Conservation (phyloP, 2,797 vertebrate genomes). For the Rhodeus uyekii region DNA sequence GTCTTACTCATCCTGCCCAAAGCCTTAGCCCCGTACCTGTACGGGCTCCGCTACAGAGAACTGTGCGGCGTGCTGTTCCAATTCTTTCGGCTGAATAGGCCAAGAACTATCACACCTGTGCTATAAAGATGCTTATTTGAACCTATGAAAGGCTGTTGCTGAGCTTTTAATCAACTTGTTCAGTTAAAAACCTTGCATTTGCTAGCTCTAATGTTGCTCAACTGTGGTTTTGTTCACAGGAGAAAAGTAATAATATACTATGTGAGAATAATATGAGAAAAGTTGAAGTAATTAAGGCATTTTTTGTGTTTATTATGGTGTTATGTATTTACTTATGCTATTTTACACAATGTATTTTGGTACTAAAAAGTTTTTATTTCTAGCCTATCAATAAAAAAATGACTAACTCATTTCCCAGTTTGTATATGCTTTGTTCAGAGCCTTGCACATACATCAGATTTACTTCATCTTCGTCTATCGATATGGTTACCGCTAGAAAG, state of each 20-base stretch:
- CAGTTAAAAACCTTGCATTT: background rate
- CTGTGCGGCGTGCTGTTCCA: conserved; percentile 70
- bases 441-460: background rate
- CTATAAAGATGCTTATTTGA: conserved; percentile 44
- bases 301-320: background rate
- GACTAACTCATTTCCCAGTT: background rate
- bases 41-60: conserved; percentile 79
- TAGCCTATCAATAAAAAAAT: background rate
- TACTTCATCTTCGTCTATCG: too few species aligned
- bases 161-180: background rate
- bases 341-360: conserved; percentile 10
- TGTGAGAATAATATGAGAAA: background rate
- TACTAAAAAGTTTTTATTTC: background rate
- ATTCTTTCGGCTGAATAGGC: conserved; percentile 67
- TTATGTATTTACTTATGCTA: background rate
- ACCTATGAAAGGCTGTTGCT: background rate
- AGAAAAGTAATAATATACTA: background rate
- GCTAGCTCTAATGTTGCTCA: background rate
- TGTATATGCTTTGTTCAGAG: background rate
- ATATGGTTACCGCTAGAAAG: background rate
- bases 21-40: conserved; percentile 78
- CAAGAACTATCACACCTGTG: conserved; percentile 62
- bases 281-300: background rate
- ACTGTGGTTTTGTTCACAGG: background rate
- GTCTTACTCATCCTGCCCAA: conserved; percentile 78